These are phyloP conservation scores for Dendrophyllia cribrosa DNA, from an alignment of 64 coral and sea anemone species.

Conservation along the genomic window DNA sequence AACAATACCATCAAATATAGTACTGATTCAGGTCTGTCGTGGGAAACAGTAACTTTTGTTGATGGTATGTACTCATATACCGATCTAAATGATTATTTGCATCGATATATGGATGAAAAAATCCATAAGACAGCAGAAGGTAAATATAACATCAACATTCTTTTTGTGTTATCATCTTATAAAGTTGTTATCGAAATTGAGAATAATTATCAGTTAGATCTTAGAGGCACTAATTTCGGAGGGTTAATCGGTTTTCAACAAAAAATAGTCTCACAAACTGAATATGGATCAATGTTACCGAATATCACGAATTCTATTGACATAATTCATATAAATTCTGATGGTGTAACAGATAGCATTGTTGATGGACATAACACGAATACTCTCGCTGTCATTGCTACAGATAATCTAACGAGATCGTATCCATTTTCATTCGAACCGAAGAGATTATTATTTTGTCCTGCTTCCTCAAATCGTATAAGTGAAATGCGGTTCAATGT, in stretches of 20 bases:
- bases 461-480: no score
- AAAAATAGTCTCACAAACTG: neutral
- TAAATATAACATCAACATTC: slow-evolving; percentile 38
- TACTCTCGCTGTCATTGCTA: slow-evolving; percentile 44
- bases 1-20: slow-evolving; percentile 32
- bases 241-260: slow-evolving; percentile 34
- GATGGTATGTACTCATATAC: no score
- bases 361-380: slow-evolving; percentile 9
- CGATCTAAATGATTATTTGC: no score
- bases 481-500: no score
- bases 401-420: neutral
- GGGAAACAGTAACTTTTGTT: no score
- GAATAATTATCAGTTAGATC: neutral
- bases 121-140: no score
- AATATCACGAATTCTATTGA: slow-evolving; percentile 64
- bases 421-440: neutral
- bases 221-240: slow-evolving; percentile 3
- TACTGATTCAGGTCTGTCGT: no score
- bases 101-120: no score
- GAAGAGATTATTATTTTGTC: no score
- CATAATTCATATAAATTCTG: neutral
- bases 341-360: slow-evolving; percentile 14
- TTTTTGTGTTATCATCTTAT: slow-evolving; percentile 48
- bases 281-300: neutral
- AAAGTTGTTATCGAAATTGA: neutral